phyloP scores from a whole-genome alignment of 1,140 invertebrate genomes.

The Maconellicoccus hirsutus region DNA sequence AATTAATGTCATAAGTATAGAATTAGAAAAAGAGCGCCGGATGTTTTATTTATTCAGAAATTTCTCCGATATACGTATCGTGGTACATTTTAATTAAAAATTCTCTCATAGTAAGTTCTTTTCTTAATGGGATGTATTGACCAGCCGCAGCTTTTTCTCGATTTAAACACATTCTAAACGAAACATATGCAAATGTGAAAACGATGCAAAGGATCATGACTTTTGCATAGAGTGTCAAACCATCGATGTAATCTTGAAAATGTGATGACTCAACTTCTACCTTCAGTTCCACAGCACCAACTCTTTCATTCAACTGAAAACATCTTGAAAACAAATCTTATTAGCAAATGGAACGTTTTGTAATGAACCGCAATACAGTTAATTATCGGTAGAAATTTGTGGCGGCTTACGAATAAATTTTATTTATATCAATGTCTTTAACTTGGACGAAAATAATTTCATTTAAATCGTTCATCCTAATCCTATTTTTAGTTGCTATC shows the following conservation, averaged over 20 bases:
- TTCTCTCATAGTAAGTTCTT: background rate
- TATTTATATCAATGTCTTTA: background rate
- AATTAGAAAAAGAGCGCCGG: too few species aligned
- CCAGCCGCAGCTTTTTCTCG: background rate
- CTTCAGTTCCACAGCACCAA: background rate
- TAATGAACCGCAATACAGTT: background rate
- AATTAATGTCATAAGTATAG: too few species aligned
- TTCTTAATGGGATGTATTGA: background rate
- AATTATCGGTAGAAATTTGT: background rate
- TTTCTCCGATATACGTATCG: background rate
- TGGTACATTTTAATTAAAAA: background rate
- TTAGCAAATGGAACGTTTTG: background rate
- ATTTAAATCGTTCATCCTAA: constrained; percentile 4
- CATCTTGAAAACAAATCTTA: background rate
- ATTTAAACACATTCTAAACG: constrained; percentile 10
- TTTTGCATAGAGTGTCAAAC: background rate
- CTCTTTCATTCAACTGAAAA: background rate
- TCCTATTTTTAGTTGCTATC: background rate
- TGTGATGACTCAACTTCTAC: background rate
- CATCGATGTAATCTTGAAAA: background rate
- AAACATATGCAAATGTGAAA: background rate
- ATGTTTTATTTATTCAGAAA: too few species aligned
- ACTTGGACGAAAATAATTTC: background rate
- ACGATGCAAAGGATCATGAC: background rate
- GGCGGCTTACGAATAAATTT: background rate